Base-by-base conservation (phyloP, 37 sponge, comb jelly and placozoan species). In the Cliona cf. orientalis region DNA sequence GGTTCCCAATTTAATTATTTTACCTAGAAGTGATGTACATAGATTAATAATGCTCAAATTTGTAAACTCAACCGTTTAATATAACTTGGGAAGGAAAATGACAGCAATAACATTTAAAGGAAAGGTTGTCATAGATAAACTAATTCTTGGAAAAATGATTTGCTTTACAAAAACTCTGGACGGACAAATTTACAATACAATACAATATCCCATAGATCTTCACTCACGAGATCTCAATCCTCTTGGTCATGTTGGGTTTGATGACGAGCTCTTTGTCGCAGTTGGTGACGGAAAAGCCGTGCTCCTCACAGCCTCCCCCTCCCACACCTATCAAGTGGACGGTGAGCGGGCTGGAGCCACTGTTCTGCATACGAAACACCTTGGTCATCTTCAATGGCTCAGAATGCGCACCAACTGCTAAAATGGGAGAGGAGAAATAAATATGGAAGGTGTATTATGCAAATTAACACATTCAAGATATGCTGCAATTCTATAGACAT, bases 211-310 rank as follows among this genome's bases (percentile, higher is more conserved):
- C n/a, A 66, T 1, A 2, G 32, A 66, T 31, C 7, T 2, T 29
- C 2, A 84, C 89, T 65, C 44, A 89, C 89, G 79, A 53, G 1
- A 89, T 71, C 29, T 83, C 84, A 53, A 89, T 77, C 3, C 70
- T 78, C 70, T 83, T 82, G 3, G 84, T 72, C 44, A 23, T 72
- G 68, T 89, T 83, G 38, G 84, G 79, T 46, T 78, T 61, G 36
- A 89, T 65, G 2, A 29, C 49, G 65, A 89, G 62, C 58, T 77
- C 79, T 5, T 78, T 78, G 28, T 60, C 41, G 44, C 78, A 89
- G 53, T 83, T 83, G 32, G 58, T 9, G 34, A 89, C 74, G 38
- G 29, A 28, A 44, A 89, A 89, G 31, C 84, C 84, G 22, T 78
- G 26, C n/a, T 63, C 84, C 34, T 77, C 63, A 43, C 84, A 83